Evolutionary conservation across 2,113 vertebrate species (phyloP).

Genomic region (Gymnorhina tibicen): DNA sequence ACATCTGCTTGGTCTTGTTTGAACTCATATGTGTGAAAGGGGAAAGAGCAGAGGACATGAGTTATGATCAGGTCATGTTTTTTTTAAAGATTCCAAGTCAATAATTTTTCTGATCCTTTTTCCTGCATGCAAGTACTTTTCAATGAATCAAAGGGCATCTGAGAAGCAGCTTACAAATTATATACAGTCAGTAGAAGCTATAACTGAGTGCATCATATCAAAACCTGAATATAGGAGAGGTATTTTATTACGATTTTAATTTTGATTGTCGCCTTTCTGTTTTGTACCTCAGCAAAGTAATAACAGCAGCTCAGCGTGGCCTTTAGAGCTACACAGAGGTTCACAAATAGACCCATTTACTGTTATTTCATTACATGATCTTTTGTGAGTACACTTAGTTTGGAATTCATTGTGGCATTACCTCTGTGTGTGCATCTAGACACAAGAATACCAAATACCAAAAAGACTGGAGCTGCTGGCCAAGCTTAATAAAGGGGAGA

Average conservation of each 20-base stretch:
- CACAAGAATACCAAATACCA: neutral
- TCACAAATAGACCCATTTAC: neutral
- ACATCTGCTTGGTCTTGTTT: neutral
- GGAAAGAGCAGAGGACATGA: neutral
- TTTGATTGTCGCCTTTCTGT: neutral
- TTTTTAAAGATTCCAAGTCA: neutral
- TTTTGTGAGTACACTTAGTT: neutral
- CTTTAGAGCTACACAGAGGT: neutral
- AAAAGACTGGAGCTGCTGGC: neutral
- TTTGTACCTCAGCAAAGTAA: neutral
- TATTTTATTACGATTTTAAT: neutral
- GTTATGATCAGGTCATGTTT: neutral
- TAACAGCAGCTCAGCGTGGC: neutral
- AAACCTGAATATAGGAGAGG: neutral
- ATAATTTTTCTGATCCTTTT: neutral
- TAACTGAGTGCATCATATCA: neutral
- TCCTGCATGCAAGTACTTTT: neutral
- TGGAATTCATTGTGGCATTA: neutral
- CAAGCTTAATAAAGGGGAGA: neutral
- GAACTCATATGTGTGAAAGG: neutral
- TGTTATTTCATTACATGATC: neutral
- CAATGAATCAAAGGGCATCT: neutral
- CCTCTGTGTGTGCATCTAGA: neutral
- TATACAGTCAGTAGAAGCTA: neutral
- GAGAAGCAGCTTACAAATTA: neutral